These are phyloP conservation scores for Harpegnathos saltator DNA, from an alignment of 1,140 invertebrate genomes.

Conservation along the genomic window DNA sequence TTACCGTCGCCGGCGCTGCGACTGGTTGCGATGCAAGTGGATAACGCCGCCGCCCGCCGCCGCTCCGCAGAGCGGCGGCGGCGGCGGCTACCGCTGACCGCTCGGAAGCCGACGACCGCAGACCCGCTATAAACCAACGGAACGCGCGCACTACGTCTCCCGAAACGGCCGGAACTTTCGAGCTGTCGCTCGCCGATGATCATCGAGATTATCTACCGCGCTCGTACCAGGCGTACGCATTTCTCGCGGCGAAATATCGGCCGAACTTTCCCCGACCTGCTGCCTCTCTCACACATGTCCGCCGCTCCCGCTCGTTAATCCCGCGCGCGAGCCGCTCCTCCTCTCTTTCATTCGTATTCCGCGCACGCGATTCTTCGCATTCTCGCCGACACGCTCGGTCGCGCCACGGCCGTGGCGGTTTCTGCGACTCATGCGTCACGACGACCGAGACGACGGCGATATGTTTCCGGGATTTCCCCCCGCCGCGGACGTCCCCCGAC, in stretches of 20 bases:
- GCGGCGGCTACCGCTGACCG: conserved; percentile 38
- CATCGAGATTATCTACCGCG: conserved; percentile 44
- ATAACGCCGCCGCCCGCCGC: conserved; percentile 53
- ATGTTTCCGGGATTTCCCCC: background rate
- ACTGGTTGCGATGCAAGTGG: conserved; percentile 68
- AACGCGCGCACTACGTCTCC: conserved; percentile 53
- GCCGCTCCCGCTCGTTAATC: too few species aligned
- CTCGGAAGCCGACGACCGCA: conserved; percentile 61
- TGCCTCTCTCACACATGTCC: too few species aligned
- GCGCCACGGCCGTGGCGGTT: background rate
- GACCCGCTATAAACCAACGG: conserved; percentile 67
- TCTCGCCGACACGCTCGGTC: background rate
- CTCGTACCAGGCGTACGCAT: background rate
- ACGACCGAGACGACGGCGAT: background rate
- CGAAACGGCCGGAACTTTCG: conserved; percentile 53
- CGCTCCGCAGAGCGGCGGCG: too few species aligned
- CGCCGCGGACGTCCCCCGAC: background rate
- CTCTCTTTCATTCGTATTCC: background rate
- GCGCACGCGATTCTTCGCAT: background rate
- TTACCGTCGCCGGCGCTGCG: conserved; percentile 43
- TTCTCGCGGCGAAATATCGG: conserved; percentile 42
- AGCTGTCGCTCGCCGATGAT: conserved; percentile 9
- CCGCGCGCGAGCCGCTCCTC: too few species aligned
- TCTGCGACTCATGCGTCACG: background rate
- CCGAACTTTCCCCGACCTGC: background rate